Evolutionary conservation across 92 coral and sea anemone genomes (phyloP).

Genomic region (Montipora capitata): DNA sequence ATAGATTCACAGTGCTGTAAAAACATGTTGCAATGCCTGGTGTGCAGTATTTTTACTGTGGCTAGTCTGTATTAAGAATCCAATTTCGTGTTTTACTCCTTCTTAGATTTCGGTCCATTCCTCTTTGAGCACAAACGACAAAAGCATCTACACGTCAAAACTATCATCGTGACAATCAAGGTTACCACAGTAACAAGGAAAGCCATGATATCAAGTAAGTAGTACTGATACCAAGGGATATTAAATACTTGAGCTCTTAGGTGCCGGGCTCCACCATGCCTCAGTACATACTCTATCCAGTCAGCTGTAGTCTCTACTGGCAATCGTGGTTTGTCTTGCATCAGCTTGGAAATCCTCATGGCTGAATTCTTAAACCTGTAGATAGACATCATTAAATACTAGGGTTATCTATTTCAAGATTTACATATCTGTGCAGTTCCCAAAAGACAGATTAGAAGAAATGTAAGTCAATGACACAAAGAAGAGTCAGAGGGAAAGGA

Average conservation of each 20-base stretch:
- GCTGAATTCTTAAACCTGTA: slow-evolving; percentile 41
- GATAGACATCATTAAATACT: too few relatives aligned
- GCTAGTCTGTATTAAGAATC: too few relatives aligned
- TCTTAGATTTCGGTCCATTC: slow-evolving; percentile 42
- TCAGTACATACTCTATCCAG: slow-evolving; percentile 77
- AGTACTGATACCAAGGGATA: slow-evolving; percentile 77
- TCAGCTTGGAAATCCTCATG: slow-evolving; percentile 38
- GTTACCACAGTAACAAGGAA: slow-evolving; percentile 34
- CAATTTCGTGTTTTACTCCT: slow-evolving; percentile 16
- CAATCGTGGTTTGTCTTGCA: slow-evolving; percentile 50
- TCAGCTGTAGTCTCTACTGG: slow-evolving; percentile 64
- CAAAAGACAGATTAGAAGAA: too few relatives aligned
- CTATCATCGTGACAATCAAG: slow-evolving; percentile 36
- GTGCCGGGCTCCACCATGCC: slow-evolving; percentile 71
- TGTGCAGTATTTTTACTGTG: too few relatives aligned
- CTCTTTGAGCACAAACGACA: slow-evolving; percentile 25
- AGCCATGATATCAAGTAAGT: slow-evolving; percentile 60
- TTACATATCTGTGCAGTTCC: too few relatives aligned
- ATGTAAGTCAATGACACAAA: too few relatives aligned
- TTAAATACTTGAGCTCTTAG: slow-evolving; percentile 71
- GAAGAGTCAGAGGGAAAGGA: too few relatives aligned
- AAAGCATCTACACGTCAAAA: slow-evolving; percentile 31
- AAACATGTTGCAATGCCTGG: too few relatives aligned
- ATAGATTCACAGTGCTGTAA: too few relatives aligned
- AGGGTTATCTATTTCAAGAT: too few relatives aligned